A percentile compares a stretch with the other conserved stretches of the same genome.
phyloP scores from a whole-genome alignment of 2,888 invertebrate genomes.

The Cryptus viduatorius region DNA sequence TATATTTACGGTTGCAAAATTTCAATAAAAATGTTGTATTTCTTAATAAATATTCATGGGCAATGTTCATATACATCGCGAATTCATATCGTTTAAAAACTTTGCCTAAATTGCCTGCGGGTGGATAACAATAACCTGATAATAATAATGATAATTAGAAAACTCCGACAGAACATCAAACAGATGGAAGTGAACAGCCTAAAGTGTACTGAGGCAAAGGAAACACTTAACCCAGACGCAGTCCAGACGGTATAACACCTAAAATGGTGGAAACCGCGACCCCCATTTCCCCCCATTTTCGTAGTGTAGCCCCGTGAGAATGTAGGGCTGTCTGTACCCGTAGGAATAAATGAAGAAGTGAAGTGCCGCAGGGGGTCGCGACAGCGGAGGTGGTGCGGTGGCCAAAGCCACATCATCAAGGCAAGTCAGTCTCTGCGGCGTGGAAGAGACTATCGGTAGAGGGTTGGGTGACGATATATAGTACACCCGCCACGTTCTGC shows the following conservation, averaged over 20 bases:
- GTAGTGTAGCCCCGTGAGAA: not conserved
- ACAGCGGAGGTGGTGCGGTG: slow-evolving; percentile 12
- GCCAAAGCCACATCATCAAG: slow-evolving; percentile 54
- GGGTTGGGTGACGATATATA: slow-evolving; percentile 10
- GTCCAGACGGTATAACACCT: not conserved
- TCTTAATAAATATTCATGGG: too few relatives aligned
- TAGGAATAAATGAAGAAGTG: slow-evolving; percentile 35
- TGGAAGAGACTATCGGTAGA: slow-evolving; percentile 21
- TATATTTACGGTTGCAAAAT: too few relatives aligned
- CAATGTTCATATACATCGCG: too few relatives aligned
- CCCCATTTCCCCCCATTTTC: not conserved
- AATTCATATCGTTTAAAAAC: too few relatives aligned
- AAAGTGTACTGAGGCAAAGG: not conserved
- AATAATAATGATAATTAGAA: too few relatives aligned
- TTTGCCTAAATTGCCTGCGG: too few relatives aligned
- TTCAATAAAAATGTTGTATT: too few relatives aligned
- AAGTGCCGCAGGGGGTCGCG: slow-evolving; percentile 19
- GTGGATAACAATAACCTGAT: too few relatives aligned
- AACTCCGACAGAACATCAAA: too few relatives aligned
- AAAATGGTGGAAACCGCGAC: not conserved
- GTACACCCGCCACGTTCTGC: slow-evolving; percentile 14
- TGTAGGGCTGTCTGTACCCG: not conserved
- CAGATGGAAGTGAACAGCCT: too few relatives aligned
- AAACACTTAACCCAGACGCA: slow-evolving; percentile 1
- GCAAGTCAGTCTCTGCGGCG: slow-evolving; percentile 35